Evolutionary conservation across 2,113 vertebrate species (phyloP).

Genomic region (Thunnus thynnus): DNA sequence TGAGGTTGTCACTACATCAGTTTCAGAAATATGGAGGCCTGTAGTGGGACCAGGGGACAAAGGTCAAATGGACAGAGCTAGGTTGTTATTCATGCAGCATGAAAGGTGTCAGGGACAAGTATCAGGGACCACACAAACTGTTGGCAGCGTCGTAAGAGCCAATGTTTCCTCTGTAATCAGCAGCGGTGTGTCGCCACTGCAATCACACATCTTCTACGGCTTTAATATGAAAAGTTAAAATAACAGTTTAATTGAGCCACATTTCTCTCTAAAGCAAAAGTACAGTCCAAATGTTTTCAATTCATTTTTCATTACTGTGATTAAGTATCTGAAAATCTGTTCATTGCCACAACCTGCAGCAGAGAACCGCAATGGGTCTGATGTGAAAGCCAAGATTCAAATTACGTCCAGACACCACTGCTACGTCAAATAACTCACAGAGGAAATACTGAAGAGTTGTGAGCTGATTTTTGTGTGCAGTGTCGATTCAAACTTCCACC

Average conservation of each 20-base stretch:
- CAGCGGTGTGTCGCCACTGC: not conserved
- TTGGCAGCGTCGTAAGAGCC: not conserved
- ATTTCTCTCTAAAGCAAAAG: constrained; percentile 6
- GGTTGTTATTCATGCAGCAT: constrained; percentile 46
- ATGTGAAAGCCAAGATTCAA: constrained; percentile 24
- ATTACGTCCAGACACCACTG: constrained; percentile 26
- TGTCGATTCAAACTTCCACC: not conserved
- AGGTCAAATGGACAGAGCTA: constrained; percentile 46
- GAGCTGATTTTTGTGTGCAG: not conserved
- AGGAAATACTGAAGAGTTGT: not conserved
- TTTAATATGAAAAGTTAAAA: constrained; percentile 14
- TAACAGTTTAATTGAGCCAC: constrained; percentile 6
- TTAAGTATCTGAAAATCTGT: constrained; percentile 15
- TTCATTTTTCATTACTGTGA: constrained; percentile 23
- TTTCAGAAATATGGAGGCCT: constrained; percentile 32
- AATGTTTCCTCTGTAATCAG: constrained; percentile 11
- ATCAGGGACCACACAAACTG: constrained; percentile 48
- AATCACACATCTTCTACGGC: not conserved
- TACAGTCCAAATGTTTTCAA: constrained; percentile 19
- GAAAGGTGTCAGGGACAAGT: constrained; percentile 22
- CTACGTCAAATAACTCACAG: not conserved
- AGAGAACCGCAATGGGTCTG: constrained; percentile 4
- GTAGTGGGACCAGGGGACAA: constrained; percentile 6
- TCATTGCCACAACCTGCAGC: constrained; percentile 3
- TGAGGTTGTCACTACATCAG: not conserved